Evolutionary conservation across 2,797 vertebrate genomes (phyloP).

Genomic region (Naso thynnoides): DNA sequence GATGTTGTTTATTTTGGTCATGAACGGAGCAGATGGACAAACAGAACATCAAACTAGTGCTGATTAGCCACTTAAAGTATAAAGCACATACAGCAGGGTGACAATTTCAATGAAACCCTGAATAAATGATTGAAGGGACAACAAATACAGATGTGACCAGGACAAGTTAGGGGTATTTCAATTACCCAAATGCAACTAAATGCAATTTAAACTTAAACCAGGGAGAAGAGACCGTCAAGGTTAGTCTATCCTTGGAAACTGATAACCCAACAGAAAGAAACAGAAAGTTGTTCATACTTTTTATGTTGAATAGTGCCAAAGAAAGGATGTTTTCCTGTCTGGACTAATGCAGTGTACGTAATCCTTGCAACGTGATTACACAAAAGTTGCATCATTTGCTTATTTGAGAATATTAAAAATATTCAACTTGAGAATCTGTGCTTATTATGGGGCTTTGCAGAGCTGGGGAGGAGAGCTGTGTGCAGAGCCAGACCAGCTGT

Average conservation of each 20-base stretch:
- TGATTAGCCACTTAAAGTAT: slow-evolving; percentile 1
- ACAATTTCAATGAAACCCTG: not conserved
- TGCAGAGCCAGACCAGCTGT: no score
- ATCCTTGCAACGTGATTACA: no score
- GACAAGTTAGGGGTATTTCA: not conserved
- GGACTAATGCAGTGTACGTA: no score
- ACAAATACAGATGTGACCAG: not conserved
- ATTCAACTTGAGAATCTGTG: no score
- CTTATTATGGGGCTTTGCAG: no score
- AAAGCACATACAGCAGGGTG: not conserved
- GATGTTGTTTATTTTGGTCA: slow-evolving; percentile 34
- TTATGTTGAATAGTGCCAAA: no score
- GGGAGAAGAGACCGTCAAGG: not conserved
- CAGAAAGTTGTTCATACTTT: no score
- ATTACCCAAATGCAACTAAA: not conserved
- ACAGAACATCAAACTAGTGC: slow-evolving; percentile 11
- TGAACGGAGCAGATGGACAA: slow-evolving; percentile 35
- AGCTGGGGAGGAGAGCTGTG: no score
- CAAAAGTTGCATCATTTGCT: no score
- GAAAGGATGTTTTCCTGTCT: no score
- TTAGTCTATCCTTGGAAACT: not conserved
- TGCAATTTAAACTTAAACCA: not conserved
- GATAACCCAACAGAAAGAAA: not conserved
- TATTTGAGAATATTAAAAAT: no score
- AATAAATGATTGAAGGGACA: not conserved